Percentiles rank a stretch among this genome's conserved stretches.
These are phyloP conservation scores for Drosophila virilis DNA, from an alignment of 1,140 invertebrate genomes.

Conservation along the genomic window DNA sequence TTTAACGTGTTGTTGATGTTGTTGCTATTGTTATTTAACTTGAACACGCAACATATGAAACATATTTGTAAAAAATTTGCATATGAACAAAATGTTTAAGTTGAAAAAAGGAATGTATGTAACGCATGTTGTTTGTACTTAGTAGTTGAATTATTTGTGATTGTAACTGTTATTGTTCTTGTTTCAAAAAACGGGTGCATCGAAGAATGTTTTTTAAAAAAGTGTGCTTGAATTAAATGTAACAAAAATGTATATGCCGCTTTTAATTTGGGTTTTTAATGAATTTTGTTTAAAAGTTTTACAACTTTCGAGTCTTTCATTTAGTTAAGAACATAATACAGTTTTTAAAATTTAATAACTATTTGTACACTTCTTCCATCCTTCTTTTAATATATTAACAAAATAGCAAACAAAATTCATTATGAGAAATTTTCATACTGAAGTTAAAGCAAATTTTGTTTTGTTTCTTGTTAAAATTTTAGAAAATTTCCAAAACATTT, in stretches of 20 bases:
- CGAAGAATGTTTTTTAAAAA: constrained; percentile 74
- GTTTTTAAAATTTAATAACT: constrained; percentile 37
- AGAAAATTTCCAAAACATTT: constrained; percentile 64
- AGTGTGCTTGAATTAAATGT: constrained; percentile 78
- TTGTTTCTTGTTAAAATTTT: constrained; percentile 43
- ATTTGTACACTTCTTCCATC: constrained; percentile 49
- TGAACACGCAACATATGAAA: constrained; percentile 53
- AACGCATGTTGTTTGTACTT: constrained; percentile 57
- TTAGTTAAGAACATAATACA: constrained; percentile 42
- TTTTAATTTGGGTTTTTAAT: constrained; percentile 57
- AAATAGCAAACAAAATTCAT: constrained; percentile 77
- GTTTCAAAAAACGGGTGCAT: constrained; percentile 80
- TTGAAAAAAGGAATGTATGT: constrained; percentile 42
- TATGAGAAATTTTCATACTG: constrained; percentile 35
- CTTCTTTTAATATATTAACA: constrained; percentile 39
- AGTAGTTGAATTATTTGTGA: constrained; percentile 60
- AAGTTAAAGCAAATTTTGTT: constrained; percentile 50
- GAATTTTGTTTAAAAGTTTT: constrained; percentile 69
- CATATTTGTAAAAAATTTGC: constrained; percentile 45
- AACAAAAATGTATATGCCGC: constrained; percentile 68
- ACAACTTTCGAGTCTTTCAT: constrained; percentile 28
- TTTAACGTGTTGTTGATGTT: constrained; percentile 22
- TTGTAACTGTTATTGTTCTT: constrained; percentile 60
- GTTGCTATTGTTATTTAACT: constrained; percentile 32
- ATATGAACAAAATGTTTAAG: constrained; percentile 45